Evolutionary conservation across 2,113 vertebrate species (phyloP).

Genomic region (Elachura formosa): DNA sequence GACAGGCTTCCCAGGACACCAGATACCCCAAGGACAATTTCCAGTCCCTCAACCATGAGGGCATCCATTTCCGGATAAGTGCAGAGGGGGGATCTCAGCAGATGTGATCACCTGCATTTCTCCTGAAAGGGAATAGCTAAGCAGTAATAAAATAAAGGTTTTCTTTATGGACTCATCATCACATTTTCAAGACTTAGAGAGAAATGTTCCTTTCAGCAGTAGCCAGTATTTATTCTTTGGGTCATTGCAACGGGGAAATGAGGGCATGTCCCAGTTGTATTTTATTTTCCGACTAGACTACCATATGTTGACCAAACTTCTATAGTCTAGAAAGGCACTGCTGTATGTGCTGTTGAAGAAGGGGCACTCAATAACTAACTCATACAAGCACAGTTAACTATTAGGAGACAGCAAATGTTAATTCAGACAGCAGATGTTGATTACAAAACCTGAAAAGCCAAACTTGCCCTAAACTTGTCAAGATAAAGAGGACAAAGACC

Average conservation of each 20-base stretch:
- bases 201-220: neutral
- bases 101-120: accelerated
- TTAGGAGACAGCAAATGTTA: too few relatives aligned
- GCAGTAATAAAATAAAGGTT: neutral
- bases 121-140: neutral
- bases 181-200: neutral
- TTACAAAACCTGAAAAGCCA: too few relatives aligned
- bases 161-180: neutral
- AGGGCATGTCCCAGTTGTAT: accelerated
- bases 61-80: neutral
- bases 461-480: too few relatives aligned
- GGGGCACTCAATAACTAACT: too few relatives aligned
- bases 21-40: neutral
- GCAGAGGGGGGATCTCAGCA: accelerated
- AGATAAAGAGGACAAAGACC: too few relatives aligned
- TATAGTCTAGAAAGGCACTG: neutral
- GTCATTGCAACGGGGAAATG: neutral
- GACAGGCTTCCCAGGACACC: neutral
- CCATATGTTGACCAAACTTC: neutral
- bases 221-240: neutral
- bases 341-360: neutral
- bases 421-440: too few relatives aligned
- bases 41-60: accelerated
- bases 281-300: neutral
- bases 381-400: too few relatives aligned